Percentiles rank a stretch among this genome's conserved stretches.
Evolutionary conservation across 2,797 vertebrate species (phyloP).

Genomic region (Neomorphus geoffroyi): DNA sequence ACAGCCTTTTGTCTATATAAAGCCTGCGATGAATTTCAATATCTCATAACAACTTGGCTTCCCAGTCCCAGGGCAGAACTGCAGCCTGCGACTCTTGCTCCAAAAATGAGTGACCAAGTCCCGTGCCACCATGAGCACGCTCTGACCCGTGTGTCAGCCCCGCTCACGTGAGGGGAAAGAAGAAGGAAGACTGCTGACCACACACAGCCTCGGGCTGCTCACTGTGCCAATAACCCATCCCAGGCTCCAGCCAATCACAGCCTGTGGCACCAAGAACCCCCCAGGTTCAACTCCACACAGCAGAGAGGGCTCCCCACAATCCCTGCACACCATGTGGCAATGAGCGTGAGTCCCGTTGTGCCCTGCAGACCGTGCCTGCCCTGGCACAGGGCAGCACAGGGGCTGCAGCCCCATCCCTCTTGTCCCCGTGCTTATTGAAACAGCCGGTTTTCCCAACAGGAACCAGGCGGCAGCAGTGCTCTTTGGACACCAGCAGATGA

Average conservation of each 20-base stretch:
- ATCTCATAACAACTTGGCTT: background rate
- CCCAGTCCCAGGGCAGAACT: background rate
- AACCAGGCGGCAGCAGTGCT: background rate
- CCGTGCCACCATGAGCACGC: background rate
- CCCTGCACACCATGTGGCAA: accelerated
- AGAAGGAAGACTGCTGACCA: conserved; percentile 12
- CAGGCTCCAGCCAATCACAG: background rate
- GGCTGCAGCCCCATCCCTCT: background rate
- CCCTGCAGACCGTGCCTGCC: background rate
- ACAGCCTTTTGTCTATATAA: background rate
- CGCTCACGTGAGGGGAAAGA: background rate
- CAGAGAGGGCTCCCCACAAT: background rate
- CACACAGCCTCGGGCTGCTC: background rate
- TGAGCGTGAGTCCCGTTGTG: accelerated
- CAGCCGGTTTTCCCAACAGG: background rate
- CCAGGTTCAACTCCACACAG: background rate
- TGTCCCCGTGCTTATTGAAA: background rate
- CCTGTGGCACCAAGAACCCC: background rate
- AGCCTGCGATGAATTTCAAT: background rate
- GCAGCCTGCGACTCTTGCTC: background rate
- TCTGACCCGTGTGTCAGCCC: background rate
- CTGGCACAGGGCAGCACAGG: background rate
- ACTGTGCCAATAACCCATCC: background rate
- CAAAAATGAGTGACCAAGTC: background rate
- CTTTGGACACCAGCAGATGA: background rate